These are phyloP conservation scores for Cryptomyrus ogoouensis DNA, from an alignment of 2,113 vertebrate genomes.

Conservation along the genomic window DNA sequence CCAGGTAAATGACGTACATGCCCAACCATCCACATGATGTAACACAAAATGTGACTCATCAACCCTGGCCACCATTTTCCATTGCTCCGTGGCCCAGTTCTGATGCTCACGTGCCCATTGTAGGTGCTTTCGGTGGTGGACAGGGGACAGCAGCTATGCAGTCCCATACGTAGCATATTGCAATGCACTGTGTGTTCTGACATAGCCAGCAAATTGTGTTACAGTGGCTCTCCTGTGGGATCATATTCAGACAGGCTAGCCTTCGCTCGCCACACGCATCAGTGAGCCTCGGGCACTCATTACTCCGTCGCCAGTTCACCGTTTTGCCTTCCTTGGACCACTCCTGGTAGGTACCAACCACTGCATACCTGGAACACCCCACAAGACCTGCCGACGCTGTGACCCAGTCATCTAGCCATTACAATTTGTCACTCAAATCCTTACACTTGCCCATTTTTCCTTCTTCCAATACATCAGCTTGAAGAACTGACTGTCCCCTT, in stretches of 20 bases:
- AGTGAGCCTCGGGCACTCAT: background rate
- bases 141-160: background rate
- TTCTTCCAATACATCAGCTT: background rate
- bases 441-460: background rate
- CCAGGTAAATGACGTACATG: too few relatives aligned
- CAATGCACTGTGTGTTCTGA: too few relatives aligned
- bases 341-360: background rate
- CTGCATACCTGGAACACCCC: background rate
- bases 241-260: background rate
- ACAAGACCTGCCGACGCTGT: background rate
- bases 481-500: background rate
- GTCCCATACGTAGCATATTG: too few relatives aligned
- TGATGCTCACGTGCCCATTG: too few relatives aligned
- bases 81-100: too few relatives aligned
- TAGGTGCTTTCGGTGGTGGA: too few relatives aligned
- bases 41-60: too few relatives aligned
- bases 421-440: background rate
- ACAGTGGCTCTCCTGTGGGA: too few relatives aligned
- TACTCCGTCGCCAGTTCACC: background rate
- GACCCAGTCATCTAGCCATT: background rate
- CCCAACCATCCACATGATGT: too few relatives aligned
- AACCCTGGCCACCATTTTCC: too few relatives aligned
- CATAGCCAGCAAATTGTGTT: too few relatives aligned
- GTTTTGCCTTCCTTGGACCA: background rate
- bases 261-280: background rate